phyloP scores from a whole-genome alignment of 2,888 invertebrate species.

The Dexiosoma caninum region DNA sequence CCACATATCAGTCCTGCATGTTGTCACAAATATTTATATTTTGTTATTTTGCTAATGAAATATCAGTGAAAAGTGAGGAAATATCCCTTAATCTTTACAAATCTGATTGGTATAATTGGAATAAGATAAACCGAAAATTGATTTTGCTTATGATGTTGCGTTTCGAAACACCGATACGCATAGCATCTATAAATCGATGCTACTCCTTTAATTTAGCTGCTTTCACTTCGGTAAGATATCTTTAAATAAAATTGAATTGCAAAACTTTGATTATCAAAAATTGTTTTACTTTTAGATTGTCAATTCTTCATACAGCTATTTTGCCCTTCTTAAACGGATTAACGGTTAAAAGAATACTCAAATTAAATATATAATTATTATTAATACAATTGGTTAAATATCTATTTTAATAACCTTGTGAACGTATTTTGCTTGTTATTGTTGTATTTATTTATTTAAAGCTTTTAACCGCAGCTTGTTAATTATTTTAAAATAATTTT shows the following conservation, averaged over 20 bases:
- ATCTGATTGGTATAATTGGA: slow-evolving; percentile 68
- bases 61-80: slow-evolving; percentile 62
- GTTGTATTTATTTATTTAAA: too few relatives aligned
- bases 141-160: slow-evolving; percentile 66
- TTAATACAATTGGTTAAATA: too few relatives aligned
- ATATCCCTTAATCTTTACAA: slow-evolving; percentile 58
- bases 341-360: slow-evolving; percentile 70
- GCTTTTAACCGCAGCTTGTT: too few relatives aligned
- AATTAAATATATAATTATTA: too few relatives aligned
- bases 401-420: too few relatives aligned
- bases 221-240: slow-evolving; percentile 70
- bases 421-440: too few relatives aligned
- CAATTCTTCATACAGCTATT: slow-evolving; percentile 72
- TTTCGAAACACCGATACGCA: slow-evolving; percentile 65
- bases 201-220: slow-evolving; percentile 69
- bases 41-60: slow-evolving; percentile 70
- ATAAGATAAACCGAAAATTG: slow-evolving; percentile 64
- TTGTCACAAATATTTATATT: slow-evolving; percentile 70
- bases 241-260: too few relatives aligned
- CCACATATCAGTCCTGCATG: slow-evolving; percentile 70
- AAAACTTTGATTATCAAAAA: neutral
- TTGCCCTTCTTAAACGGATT: slow-evolving; percentile 69
- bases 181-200: slow-evolving; percentile 69
- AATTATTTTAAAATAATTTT: too few relatives aligned
- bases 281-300: slow-evolving; percentile 68